Evolutionary conservation across 2,888 invertebrate species (phyloP), one percentile per base, ranked within the genome.

Genomic region (Bhutanitis thaidina): DNA sequence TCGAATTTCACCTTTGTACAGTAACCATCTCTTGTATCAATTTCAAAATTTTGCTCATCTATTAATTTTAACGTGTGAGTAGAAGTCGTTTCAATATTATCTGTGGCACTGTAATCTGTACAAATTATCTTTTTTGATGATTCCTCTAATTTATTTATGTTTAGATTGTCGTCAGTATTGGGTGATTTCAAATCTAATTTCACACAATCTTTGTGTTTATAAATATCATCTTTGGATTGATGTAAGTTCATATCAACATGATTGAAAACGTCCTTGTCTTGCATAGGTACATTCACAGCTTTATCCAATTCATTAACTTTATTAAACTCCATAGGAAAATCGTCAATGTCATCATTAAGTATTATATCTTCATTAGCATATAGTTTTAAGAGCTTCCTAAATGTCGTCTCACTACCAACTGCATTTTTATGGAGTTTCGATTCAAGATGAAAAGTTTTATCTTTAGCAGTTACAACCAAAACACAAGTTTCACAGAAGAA

Each of bases 401-500:
- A 4, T 1, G 12, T 10, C n/a, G 1, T 7, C 10, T 45, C 45
- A 10, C 14, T 45, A 15, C 29, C 29, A 3, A 46, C 12, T 2
- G 20, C 39, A 14, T 25, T 15, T 5, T 34, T 34, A 27, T 47
- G 47, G 0, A 20, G n/a, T 13, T 47, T 14, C 1, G 47, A 29
- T 7, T 7, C 8, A 4, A 40, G 1, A 14, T 47, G 47, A n/a
- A 10, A 1, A 1, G 39, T 10, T 40, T 35, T 47, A 9, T 47
- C 10, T 3, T 25, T 3, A 7, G 39, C 7, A 13, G 16, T n/a
- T 12, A 39, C 10, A 5, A 40, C 39, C 0, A 14, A 25, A 10
- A 35, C 34, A 13, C 47, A 47, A n/a, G 12, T 34, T 39, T 39
- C 47, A 20, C 47, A 47, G 7, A 47, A 47, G 30, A 25, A 34